phyloP scores from a whole-genome alignment of 2,797 vertebrate species.

The Alcedo atthis region DNA sequence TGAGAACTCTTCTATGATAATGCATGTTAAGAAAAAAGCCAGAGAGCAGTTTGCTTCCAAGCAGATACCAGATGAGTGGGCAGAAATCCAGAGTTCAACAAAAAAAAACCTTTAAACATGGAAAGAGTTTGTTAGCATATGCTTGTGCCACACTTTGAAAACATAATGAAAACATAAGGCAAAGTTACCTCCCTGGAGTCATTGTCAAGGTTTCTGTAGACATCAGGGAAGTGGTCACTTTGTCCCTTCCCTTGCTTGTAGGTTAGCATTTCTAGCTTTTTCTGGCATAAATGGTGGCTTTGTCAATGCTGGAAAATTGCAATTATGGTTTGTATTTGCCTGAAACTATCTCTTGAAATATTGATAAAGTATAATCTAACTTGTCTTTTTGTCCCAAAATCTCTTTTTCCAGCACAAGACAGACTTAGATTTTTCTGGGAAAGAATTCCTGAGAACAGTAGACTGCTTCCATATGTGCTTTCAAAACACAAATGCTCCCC shows the following conservation, averaged over 20 bases:
- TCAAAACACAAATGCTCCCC: background rate
- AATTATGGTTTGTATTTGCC: background rate
- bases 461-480: background rate
- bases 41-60: constrained; percentile 39
- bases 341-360: background rate
- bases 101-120: background rate
- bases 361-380: background rate
- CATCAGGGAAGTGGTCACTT: background rate
- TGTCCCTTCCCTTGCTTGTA: background rate
- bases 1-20: constrained; percentile 59
- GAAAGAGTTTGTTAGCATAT: background rate
- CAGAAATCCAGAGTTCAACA: background rate
- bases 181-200: background rate
- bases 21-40: constrained; percentile 42
- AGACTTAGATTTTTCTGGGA: background rate
- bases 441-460: background rate
- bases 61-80: background rate
- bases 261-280: background rate
- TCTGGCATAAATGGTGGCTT: background rate
- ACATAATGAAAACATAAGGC: background rate
- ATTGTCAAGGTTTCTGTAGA: background rate
- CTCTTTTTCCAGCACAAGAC: background rate
- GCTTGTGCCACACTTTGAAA: background rate
- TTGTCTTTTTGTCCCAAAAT: background rate
- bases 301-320: background rate